Evolutionary conservation across 2,888 invertebrate genomes (phyloP).

Genomic region (Itoplectis maculator): DNA sequence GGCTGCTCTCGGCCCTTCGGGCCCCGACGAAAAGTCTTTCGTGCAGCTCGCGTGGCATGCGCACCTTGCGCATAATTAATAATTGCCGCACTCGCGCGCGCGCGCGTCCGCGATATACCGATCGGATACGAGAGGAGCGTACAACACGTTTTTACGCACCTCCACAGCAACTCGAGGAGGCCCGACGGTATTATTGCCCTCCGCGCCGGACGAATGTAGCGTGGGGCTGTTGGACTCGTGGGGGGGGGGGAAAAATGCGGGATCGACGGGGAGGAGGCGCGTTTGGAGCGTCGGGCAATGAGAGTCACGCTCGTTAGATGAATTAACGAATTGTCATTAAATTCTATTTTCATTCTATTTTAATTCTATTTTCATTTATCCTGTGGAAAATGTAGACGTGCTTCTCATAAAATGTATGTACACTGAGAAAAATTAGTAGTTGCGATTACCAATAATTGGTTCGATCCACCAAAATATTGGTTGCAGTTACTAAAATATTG

Average conservation of each 20-base stretch:
- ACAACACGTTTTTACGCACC: conserved; percentile 54
- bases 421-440: too few relatives aligned
- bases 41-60: conserved; percentile 72
- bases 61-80: conserved; percentile 76
- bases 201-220: not conserved
- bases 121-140: conserved; percentile 31
- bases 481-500: too few relatives aligned
- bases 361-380: too few relatives aligned
- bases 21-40: conserved; percentile 68
- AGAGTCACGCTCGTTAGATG: not conserved
- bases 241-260: not conserved
- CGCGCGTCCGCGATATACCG: conserved; percentile 43
- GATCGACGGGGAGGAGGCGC: not conserved
- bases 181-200: conserved; percentile 11
- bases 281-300: not conserved
- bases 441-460: too few relatives aligned
- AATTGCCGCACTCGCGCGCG: conserved; percentile 63
- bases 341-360: too few relatives aligned
- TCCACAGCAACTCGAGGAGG: not conserved
- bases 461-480: too few relatives aligned
- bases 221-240: not conserved
- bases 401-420: too few relatives aligned
- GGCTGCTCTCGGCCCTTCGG: conserved; percentile 49
- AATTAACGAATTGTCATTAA: too few relatives aligned
- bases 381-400: too few relatives aligned